Evolutionary conservation across 2,113 vertebrate species (phyloP).

Genomic region (Mormyrus iriodes): DNA sequence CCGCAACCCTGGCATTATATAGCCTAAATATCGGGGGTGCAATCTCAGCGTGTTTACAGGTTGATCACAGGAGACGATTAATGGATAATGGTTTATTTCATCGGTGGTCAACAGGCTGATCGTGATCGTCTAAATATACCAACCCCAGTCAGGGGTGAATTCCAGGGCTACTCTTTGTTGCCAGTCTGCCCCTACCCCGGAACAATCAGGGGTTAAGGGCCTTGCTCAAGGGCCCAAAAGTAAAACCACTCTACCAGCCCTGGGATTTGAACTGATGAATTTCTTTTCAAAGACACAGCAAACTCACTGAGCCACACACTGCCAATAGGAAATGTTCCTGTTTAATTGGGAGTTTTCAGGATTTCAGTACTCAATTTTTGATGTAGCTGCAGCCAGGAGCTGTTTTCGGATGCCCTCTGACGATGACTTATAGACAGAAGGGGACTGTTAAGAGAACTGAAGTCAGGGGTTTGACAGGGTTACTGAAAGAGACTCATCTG

Average conservation of each 20-base stretch:
- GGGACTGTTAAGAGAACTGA: background rate
- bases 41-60: background rate
- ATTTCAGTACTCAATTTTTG: background rate
- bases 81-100: background rate
- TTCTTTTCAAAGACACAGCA: background rate
- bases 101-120: background rate
- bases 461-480: background rate
- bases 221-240: background rate
- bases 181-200: background rate
- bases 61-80: background rate
- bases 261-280: background rate
- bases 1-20: background rate
- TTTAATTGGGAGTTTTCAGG: background rate
- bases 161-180: background rate
- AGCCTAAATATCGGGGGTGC: background rate
- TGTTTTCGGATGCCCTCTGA: background rate
- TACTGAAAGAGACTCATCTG: background rate
- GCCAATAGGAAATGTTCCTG: background rate
- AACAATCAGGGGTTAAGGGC: background rate
- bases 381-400: background rate
- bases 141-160: background rate
- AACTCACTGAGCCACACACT: background rate
- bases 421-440: background rate
- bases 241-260: background rate
- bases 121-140: background rate